Base-by-base conservation (phyloP, 2,888 invertebrate genomes). In the Lasioglossum pauxillum region DNA sequence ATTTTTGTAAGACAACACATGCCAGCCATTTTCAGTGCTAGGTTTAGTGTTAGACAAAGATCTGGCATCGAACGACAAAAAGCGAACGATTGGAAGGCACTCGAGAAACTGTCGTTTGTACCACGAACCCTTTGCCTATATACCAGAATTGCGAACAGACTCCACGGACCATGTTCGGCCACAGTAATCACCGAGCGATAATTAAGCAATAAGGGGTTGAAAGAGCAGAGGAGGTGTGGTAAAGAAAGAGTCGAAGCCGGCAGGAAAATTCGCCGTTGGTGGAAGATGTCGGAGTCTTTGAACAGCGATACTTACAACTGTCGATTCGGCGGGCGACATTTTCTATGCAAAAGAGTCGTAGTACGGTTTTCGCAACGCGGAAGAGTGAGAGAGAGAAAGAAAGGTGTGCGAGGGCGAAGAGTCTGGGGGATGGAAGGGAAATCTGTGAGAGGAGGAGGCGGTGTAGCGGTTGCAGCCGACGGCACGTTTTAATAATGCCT, bases 401-500 rank as follows among this genome's bases (percentile, higher is more conserved):
- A 75, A 53, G 80, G 73, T 31, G 44, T 44, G 84, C 72, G 77
- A 46, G 27, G 67, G 7, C n/a, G 57, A 60, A 38, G 57, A 27
- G 38, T 46, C 14, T 57, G 75, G 60, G 80, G 78, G 78, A 38
- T 71, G 80, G 57, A 41, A 74, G 64, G 82, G 82, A 64, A 76
- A 80, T 81, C 73, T 72, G 86, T 19, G 49, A 60, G 77, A 46
- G 73, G 35, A 84, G 76, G 75, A 82, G 83, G 71, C 73, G 88
- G 88, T 87, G 86, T 90, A 90, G 92, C 90, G 92, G 92, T 93
- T 92, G 91, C 93, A 92, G 92, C 90, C 93, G 92, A 92, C 93
- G 92, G 93, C 93, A 93, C 93, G 93, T 94, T 94, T 94, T 94
- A 94, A 94, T 94, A 94, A 94, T 93, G 93, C 92, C 91, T 90